Evolutionary conservation across 2,888 invertebrate species (phyloP).

Genomic region (Neoitamus cyanurus): DNA sequence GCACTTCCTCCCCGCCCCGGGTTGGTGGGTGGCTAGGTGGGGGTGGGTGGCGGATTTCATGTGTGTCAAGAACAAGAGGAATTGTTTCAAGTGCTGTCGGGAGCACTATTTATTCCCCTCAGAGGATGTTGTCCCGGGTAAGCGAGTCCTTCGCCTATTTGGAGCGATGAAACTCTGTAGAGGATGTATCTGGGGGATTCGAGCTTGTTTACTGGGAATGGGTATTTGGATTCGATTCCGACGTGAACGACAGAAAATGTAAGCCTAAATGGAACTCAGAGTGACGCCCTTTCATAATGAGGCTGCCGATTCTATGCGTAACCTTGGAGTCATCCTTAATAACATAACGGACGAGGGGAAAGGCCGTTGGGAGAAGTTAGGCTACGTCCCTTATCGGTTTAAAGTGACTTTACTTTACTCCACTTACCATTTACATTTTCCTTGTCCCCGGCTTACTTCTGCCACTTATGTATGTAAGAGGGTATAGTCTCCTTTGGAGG

Average conservation of each 20-base stretch:
- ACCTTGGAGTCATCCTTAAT: not conserved
- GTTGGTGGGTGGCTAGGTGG: not conserved
- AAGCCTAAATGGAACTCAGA: not conserved
- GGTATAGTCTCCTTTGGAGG: no score
- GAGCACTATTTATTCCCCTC: not conserved
- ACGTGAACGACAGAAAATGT: not conserved
- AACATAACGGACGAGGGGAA: no score
- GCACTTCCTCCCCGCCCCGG: not conserved
- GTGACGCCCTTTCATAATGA: not conserved
- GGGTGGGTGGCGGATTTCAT: not conserved
- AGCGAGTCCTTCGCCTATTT: not conserved
- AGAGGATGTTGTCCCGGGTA: not conserved
- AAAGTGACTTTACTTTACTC: no score
- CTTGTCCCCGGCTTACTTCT: no score
- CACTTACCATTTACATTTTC: no score
- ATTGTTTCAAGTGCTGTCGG: constrained; percentile 40
- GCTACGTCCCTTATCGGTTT: no score
- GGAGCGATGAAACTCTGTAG: not conserved
- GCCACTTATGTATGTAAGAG: no score
- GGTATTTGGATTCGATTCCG: not conserved
- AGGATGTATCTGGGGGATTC: not conserved
- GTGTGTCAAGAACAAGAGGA: constrained; percentile 34
- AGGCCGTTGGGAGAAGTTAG: no score
- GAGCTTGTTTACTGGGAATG: not conserved
- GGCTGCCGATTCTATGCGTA: not conserved